Conservation (phyloP, 2,888 invertebrate genomes). For the Antheraea yamamai region DNA sequence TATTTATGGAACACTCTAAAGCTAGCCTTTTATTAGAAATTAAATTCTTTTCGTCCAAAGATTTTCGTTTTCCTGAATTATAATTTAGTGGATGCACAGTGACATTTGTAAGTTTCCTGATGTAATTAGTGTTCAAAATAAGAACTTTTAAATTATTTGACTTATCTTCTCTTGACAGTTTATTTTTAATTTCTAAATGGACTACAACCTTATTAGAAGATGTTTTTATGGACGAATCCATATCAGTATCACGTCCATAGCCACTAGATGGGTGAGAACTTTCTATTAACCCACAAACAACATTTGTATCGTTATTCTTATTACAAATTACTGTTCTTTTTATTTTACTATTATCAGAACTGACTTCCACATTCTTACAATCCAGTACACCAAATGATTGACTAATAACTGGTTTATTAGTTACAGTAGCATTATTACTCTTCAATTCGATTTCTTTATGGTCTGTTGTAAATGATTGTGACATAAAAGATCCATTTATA, state of each 20-base stretch:
- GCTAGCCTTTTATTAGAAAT: constrained; percentile 45
- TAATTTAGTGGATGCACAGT: constrained; percentile 77
- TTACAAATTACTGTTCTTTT: constrained; percentile 50
- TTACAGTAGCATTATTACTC: constrained; percentile 40
- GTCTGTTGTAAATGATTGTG: constrained; percentile 45
- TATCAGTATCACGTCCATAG: constrained; percentile 48
- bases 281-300: constrained; percentile 61
- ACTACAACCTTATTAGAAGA: constrained; percentile 59
- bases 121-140: constrained; percentile 76
- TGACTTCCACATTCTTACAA: constrained; percentile 55
- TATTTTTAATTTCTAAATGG: constrained; percentile 73
- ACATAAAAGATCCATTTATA: constrained; percentile 10
- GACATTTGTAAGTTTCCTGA: constrained; percentile 72
- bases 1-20: constrained; percentile 38
- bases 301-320: constrained; percentile 43
- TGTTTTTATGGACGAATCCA: constrained; percentile 41
- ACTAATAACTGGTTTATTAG: constrained; percentile 43
- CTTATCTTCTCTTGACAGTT: constrained; percentile 47
- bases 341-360: constrained; percentile 52
- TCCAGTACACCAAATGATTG: constrained; percentile 57
- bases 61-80: constrained; percentile 69
- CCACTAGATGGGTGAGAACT: constrained; percentile 47
- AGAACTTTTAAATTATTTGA: constrained; percentile 69
- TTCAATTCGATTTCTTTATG: constrained; percentile 29
- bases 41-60: constrained; percentile 53